Percentiles rank a stretch among this genome's conserved stretches.
These are phyloP conservation scores for Drosophila formosana DNA, from an alignment of 2,888 invertebrate genomes.

Conservation along the genomic window DNA sequence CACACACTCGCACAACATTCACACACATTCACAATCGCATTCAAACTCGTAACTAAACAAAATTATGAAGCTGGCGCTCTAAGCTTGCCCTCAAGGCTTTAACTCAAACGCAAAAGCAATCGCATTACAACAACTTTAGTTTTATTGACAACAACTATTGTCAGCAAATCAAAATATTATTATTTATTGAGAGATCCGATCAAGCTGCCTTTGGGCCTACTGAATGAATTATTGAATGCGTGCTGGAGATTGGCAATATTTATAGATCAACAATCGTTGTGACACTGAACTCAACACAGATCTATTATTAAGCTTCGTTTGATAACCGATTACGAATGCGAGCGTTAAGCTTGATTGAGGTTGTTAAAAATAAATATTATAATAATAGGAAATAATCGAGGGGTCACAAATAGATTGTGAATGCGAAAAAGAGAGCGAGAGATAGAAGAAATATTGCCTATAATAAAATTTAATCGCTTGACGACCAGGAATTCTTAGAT, in stretches of 20 bases:
- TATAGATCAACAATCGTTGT: constrained; percentile 15
- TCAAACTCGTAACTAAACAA: not conserved
- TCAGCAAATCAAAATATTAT: constrained; percentile 9
- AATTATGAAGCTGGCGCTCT: constrained; percentile 9
- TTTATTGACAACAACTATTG: constrained; percentile 24
- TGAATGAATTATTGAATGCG: not conserved
- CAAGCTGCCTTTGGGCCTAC: constrained; percentile 2
- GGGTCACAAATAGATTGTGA: not conserved
- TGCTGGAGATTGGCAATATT: not conserved
- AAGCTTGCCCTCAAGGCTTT: constrained; percentile 33
- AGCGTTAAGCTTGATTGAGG: constrained; percentile 2
- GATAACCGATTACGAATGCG: constrained; percentile 3
- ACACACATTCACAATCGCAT: not conserved
- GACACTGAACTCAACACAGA: constrained; percentile 23
- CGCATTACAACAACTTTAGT: constrained; percentile 5
- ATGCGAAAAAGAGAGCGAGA: not conserved
- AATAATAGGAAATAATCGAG: not conserved
- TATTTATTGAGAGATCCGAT: constrained; percentile 1
- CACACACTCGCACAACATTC: constrained; percentile 24
- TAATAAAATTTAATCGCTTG: not conserved
- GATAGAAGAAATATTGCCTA: not conserved
- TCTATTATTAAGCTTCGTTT: constrained; percentile 6
- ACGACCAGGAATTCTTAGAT: not conserved
- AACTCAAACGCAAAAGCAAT: constrained; percentile 15
- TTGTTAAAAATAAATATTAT: not conserved